Evolutionary conservation across 2,113 vertebrate species (phyloP).

Genomic region (Jaculus jaculus): DNA sequence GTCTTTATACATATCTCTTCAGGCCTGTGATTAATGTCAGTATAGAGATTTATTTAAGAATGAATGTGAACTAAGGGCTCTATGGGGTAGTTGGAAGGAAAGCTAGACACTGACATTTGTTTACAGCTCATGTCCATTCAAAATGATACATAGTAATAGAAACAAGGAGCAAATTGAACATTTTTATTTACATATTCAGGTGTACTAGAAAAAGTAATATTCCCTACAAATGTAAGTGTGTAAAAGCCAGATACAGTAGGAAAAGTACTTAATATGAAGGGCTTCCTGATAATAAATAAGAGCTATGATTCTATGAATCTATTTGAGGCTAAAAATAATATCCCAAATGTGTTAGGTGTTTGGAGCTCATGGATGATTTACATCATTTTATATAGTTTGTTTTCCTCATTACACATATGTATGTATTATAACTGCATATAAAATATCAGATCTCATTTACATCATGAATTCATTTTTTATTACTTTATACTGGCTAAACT

Average conservation of each 20-base stretch:
- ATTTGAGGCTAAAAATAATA: neutral
- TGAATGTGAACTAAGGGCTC: accelerated
- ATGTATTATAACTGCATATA: slow-evolving; percentile 17
- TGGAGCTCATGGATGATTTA: neutral
- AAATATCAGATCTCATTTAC: slow-evolving; percentile 22
- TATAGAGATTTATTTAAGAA: neutral
- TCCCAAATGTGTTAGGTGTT: neutral
- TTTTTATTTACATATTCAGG: neutral
- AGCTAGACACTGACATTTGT: accelerated
- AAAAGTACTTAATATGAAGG: neutral
- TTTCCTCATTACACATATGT: slow-evolving; percentile 37
- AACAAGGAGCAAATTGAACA: neutral
- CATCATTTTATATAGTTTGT: neutral
- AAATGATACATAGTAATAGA: neutral
- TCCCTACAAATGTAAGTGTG: neutral
- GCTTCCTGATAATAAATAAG: neutral
- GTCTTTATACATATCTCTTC: neutral
- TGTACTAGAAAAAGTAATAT: neutral
- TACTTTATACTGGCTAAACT: slow-evolving; percentile 38
- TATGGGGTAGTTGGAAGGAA: neutral
- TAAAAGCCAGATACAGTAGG: neutral
- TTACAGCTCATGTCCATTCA: too few species aligned
- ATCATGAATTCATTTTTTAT: slow-evolving; percentile 47
- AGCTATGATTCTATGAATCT: neutral
- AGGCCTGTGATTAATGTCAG: neutral